phyloP scores from a whole-genome alignment of 2,797 vertebrate species.

The Tenualosa thibaudeaui region DNA sequence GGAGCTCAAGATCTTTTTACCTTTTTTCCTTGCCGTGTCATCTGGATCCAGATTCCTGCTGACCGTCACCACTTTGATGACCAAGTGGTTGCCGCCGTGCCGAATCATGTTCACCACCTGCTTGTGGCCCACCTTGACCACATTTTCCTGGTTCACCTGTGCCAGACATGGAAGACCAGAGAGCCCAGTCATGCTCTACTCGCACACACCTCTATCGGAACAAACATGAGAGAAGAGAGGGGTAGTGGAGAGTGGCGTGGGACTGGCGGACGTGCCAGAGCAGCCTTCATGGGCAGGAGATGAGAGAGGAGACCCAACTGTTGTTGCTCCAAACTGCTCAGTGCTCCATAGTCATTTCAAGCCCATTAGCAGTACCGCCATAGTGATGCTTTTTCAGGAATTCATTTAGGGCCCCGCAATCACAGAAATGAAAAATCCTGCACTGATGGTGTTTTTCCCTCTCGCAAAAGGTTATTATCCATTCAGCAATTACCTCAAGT shows the following conservation, averaged over 20 bases:
- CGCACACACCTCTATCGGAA: neutral
- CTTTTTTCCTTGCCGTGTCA: constrained; percentile 88
- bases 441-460: neutral
- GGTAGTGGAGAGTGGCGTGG: too few relatives aligned
- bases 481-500: neutral
- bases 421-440: neutral
- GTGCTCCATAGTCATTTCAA: neutral
- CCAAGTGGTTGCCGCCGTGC: constrained; percentile 83
- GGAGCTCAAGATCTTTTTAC: constrained; percentile 58
- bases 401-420: neutral
- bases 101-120: constrained; percentile 91
- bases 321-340: neutral
- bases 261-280: neutral
- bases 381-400: neutral
- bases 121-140: constrained; percentile 88
- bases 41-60: constrained; percentile 87
- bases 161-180: neutral
- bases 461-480: neutral
- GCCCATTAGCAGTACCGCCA: neutral
- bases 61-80: constrained; percentile 89
- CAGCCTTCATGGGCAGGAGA: neutral
- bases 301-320: neutral
- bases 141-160: constrained; percentile 88
- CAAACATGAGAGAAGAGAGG: neutral
- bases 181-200: neutral